Percentiles rank a stretch among this genome's conserved stretches.
These are phyloP conservation scores for Anthopleura xanthogrammica DNA, from an alignment of 92 coral and sea anemone genomes.

Conservation along the genomic window DNA sequence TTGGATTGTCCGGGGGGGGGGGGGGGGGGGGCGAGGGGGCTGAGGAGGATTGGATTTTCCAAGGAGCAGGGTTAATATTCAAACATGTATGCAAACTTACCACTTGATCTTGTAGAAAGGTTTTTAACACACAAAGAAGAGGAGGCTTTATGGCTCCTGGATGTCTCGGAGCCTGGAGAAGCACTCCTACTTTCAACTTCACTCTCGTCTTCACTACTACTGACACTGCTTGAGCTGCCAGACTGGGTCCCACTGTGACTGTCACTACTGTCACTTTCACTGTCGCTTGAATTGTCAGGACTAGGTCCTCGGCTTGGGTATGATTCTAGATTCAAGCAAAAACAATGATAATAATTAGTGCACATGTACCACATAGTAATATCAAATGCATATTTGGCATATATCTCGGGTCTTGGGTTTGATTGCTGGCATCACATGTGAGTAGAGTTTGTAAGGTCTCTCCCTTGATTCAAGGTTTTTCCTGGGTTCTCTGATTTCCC, in stretches of 20 bases:
- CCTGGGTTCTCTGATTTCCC: too few species aligned
- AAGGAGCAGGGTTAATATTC: neutral
- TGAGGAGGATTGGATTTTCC: neutral
- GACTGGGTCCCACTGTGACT: conserved; percentile 80
- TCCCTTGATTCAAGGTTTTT: too few species aligned
- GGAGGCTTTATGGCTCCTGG: conserved; percentile 56
- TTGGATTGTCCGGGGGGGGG: too few species aligned
- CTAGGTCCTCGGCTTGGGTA: conserved; percentile 61
- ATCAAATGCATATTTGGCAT: too few species aligned
- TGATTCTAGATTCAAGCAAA: conserved; percentile 28
- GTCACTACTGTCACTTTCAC: conserved; percentile 84
- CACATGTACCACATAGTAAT: neutral
- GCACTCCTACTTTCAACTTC: conserved; percentile 65
- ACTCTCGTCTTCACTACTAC: conserved; percentile 79
- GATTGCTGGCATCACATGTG: too few species aligned
- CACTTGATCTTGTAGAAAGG: conserved; percentile 87
- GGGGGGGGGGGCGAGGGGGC: neutral
- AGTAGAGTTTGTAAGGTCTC: too few species aligned
- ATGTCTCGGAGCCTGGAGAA: conserved; percentile 51
- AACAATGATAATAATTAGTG: neutral
- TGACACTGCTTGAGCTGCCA: conserved; percentile 63
- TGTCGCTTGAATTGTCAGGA: conserved; percentile 68
- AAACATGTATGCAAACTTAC: conserved; percentile 36
- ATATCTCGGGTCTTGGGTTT: too few species aligned
- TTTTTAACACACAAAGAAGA: conserved; percentile 80